A percentile compares a stretch with the other conserved stretches of the same genome.
Conservation (phyloP, 2,113 vertebrate genomes). For the Pimephales promelas region DNA sequence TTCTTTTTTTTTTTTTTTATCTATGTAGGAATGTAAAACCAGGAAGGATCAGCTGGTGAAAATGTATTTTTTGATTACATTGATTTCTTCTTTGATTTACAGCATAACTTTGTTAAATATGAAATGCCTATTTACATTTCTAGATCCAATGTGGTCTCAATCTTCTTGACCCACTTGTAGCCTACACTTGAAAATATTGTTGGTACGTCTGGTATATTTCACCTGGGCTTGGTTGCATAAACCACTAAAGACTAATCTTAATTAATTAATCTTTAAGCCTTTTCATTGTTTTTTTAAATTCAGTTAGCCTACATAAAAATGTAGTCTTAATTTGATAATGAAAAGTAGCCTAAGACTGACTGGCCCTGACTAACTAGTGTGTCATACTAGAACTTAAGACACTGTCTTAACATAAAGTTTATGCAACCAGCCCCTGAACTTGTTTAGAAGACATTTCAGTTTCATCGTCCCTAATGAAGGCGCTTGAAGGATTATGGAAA, state of each 20-base stretch:
- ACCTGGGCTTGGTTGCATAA: no score
- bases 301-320: no score
- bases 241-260: no score
- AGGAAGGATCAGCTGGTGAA: neutral
- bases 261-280: no score
- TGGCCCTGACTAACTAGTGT: no score
- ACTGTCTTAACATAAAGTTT: no score
- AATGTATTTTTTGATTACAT: no score
- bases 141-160: neutral
- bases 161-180: neutral
- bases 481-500: neutral
- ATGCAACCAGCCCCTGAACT: no score
- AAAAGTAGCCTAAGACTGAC: no score
- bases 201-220: neutral
- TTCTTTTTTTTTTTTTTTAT: neutral
- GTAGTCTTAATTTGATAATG: no score
- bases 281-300: no score
- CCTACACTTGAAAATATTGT: neutral
- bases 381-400: no score
- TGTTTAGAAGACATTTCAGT: neutral
- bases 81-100: neutral
- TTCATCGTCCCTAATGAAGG: neutral
- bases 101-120: neutral
- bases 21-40: constrained; percentile 14
- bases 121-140: neutral